Base-by-base conservation (phyloP, 1,140 invertebrate species). In the Caenorhabditis remanei region DNA sequence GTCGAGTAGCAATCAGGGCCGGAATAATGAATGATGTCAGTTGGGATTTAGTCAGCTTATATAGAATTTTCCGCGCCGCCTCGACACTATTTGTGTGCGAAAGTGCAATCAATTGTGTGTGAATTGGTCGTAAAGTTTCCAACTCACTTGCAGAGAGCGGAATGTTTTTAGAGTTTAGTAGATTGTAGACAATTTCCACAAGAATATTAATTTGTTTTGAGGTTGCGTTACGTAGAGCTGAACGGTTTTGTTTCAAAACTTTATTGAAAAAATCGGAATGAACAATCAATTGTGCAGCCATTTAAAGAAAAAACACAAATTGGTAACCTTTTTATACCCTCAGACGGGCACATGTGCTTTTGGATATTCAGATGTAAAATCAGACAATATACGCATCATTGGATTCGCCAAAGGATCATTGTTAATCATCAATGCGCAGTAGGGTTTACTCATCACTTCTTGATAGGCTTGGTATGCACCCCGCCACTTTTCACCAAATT, bases 171-270 rank as follows among this genome's bases (percentile, higher is more conserved):
- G 61, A 32, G 24, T 63, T 63, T 32, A 63, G 24, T 21, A 63
- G 8, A 16, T 63, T 63, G 61, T 63, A 63, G 7, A 63, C 61
- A 63, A 63, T 63, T 63, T 63, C 61, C 24, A 63, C 61, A 32
- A 63, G 61, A 63, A 63, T 63, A 32, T 63, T 63, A 7, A 63
- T 32, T 63, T 63, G 21, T 32, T 24, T 63, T 6, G 21, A 32
- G 6, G 21, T 32, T 32, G 61, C 61, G 16, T 24, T 9, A 13
- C 24, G 61, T 32, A 63, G 24, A 32, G 61, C n/a, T 32, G 7
- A 13, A 63, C 61, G 61, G 32, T 63, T 63, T 7, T 14, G 61
- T 24, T 6, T 63, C 61, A 63, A 32, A 32, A 63, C 61, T 7
- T 6, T 4, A 63, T 63, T 24, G 7, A 63, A 14, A 40, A 63